Percentiles rank a stretch among this genome's conserved stretches.
phyloP scores from a whole-genome alignment of 2,888 invertebrate species.

The Drosophila neotestacea region DNA sequence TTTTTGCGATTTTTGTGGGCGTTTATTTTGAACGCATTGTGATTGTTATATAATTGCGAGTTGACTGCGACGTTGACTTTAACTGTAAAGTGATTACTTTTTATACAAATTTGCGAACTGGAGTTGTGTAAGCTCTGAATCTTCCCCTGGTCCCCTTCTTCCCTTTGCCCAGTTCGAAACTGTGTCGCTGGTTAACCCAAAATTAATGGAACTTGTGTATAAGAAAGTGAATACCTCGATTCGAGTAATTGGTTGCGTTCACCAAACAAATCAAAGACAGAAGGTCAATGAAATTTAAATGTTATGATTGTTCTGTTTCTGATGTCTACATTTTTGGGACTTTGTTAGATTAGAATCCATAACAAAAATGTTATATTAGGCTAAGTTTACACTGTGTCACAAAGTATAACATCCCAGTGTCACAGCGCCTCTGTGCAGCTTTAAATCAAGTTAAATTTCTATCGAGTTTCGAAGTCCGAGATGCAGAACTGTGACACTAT shows the following conservation, averaged over 20 bases:
- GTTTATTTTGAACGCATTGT: slow-evolving; percentile 67
- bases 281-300: no score
- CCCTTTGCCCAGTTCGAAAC: slow-evolving; percentile 7
- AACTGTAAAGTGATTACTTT: slow-evolving; percentile 49
- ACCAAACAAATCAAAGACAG: no score
- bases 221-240: slow-evolving; percentile 32
- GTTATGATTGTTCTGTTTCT: no score
- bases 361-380: no score
- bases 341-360: no score
- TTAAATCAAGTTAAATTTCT: no score
- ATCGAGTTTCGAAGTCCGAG: no score
- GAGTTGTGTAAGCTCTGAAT: slow-evolving; percentile 33
- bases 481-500: no score
- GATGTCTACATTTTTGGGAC: no score
- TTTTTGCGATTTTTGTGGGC: slow-evolving; percentile 60
- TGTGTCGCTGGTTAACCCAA: slow-evolving; percentile 42
- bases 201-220: slow-evolving; percentile 26
- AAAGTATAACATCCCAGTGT: no score
- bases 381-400: no score
- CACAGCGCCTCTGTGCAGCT: no score
- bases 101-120: slow-evolving; percentile 57
- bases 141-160: background rate
- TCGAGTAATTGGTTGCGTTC: background rate
- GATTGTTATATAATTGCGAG: slow-evolving; percentile 68
- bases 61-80: slow-evolving; percentile 5